A percentile compares a stretch with the other conserved stretches of the same genome.
Conservation (phyloP, 2,888 invertebrate species). For the Drosophila aldrichi region DNA sequence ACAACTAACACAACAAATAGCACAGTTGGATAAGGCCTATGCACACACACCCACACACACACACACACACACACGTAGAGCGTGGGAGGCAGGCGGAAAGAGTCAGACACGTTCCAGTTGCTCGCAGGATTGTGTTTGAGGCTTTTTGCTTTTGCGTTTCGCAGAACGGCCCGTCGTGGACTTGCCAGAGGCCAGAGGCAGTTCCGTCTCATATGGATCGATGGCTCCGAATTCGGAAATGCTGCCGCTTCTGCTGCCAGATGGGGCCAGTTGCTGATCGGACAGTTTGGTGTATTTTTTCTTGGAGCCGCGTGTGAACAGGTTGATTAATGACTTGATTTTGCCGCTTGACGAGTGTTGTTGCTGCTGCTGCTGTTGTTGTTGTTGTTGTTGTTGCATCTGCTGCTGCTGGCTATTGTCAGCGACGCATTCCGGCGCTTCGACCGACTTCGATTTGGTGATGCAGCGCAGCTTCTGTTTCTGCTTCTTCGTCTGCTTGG, state of each 20-base stretch:
- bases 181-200: constrained; percentile 19
- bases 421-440: constrained; percentile 20
- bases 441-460: constrained; percentile 63
- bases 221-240: constrained; percentile 68
- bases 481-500: constrained; percentile 49
- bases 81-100: not conserved
- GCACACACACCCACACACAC: constrained; percentile 11
- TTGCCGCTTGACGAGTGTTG: constrained; percentile 58
- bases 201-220: constrained; percentile 57
- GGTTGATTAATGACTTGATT: constrained; percentile 53
- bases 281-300: constrained; percentile 79
- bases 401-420: constrained; percentile 37
- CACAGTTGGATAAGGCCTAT: constrained; percentile 2
- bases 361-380: constrained; percentile 43
- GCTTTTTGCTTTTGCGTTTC: constrained; percentile 69
- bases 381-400: too few relatives aligned
- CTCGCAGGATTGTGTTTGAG: constrained; percentile 82
- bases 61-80: constrained; percentile 5
- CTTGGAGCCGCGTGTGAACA: constrained; percentile 76
- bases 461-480: constrained; percentile 53
- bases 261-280: constrained; percentile 52
- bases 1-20: constrained; percentile 27
- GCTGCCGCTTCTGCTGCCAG: constrained; percentile 30
- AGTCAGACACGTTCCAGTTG: constrained; percentile 76
- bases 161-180: constrained; percentile 19